Conservation (phyloP, 2,113 vertebrate genomes). For the Ictalurus punctatus region DNA sequence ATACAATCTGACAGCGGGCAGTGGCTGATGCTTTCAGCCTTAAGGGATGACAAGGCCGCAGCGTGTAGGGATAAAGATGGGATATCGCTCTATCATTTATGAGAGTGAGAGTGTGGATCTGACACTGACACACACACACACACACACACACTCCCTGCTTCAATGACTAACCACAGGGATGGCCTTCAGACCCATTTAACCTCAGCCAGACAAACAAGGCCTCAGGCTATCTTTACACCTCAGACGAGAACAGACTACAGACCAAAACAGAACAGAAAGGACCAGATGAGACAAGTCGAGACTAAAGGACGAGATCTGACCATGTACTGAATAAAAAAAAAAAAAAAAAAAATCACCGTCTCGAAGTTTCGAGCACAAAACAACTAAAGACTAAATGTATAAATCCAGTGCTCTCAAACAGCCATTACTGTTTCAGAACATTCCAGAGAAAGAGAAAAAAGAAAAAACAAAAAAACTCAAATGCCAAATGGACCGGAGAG, state of each 20-base stretch:
- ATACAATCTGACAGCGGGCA: constrained; percentile 26
- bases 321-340: not conserved
- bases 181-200: constrained; percentile 34
- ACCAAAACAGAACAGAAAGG: not conserved
- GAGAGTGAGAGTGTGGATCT: not conserved
- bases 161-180: constrained; percentile 19
- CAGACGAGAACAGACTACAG: not conserved
- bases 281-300: not conserved
- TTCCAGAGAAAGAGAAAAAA: not conserved
- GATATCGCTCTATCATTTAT: constrained; percentile 11
- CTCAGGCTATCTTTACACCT: constrained; percentile 20
- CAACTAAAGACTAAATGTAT: not conserved
- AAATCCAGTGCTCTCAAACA: not conserved
- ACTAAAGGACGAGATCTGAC: not conserved
- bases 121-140: not conserved
- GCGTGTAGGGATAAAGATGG: not conserved
- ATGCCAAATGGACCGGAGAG: not conserved
- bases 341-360: too few species aligned
- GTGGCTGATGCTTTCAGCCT: not conserved
- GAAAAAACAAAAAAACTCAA: not conserved
- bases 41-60: not conserved
- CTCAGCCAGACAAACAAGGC: constrained; percentile 18
- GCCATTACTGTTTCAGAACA: not conserved
- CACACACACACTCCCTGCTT: not conserved
- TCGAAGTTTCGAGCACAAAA: not conserved